Conservation (phyloP, 2,888 invertebrate genomes). For the Homarus gammarus region DNA sequence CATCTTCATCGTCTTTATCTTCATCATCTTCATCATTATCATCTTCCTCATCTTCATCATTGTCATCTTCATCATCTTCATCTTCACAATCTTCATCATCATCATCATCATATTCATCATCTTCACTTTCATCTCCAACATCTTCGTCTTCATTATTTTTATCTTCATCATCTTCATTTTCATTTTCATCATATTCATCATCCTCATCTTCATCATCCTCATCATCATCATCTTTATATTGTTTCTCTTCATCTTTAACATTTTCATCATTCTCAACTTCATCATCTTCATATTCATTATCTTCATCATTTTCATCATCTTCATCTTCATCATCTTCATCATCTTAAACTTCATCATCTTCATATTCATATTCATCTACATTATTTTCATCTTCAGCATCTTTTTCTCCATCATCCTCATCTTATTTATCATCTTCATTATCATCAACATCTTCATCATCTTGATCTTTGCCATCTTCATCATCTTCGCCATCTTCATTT, state of each 20-base stretch:
- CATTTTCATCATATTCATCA: no score
- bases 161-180: no score
- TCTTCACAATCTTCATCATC: no score
- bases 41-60: no score
- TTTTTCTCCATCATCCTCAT: no score
- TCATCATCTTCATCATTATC: no score
- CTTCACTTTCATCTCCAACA: no score
- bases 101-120: no score
- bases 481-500: not conserved
- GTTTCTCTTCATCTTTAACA: constrained; percentile 8
- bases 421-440: constrained; percentile 12
- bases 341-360: no score
- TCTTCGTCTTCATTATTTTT: no score
- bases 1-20: no score
- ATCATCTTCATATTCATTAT: constrained; percentile 15
- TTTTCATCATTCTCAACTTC: constrained; percentile 14
- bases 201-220: constrained; percentile 20
- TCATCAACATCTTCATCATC: constrained; percentile 8
- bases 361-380: not conserved
- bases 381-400: not conserved
- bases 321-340: not conserved
- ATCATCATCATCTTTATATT: constrained; percentile 28
- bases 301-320: not conserved
- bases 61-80: no score
- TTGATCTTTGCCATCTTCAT: not conserved